Evolutionary conservation across 2,113 vertebrate genomes (phyloP), one percentile per base, ranked within the genome.

Genomic region (Cyprinodon variegatus): DNA sequence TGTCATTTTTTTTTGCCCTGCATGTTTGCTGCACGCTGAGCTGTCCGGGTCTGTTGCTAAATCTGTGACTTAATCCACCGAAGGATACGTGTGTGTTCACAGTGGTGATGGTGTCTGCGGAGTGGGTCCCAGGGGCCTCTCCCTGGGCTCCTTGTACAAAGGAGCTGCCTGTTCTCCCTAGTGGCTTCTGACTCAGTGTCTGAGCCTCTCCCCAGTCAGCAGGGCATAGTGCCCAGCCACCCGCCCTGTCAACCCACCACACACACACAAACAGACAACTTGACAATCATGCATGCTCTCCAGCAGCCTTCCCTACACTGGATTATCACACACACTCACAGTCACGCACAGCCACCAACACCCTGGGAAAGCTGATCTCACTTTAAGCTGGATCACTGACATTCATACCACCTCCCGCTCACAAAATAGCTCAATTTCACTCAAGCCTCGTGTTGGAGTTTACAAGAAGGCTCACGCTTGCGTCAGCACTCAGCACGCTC

Each of bases 131-230:
- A 76, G 77, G 67, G 63, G 74, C 84, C 74, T 72, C 80, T 88
- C 78, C 81, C 71, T 74, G 72, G 81, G 87, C 76, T 77, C 68
- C 46, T 40, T 61, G 73, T 53, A 93, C 90, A 94, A 93, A 92
- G 86, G 70, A 76, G 65, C 78, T 76, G 80, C 68, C 85, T 91
- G 89, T 92, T 92, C 86, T 90, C 87, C 78, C 83, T 68, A 66
- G 88, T 90, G 90, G 86, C 81, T 84, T 89, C 92, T 94, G 92
- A 94, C 89, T 94, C 93, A 93, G 86, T 93, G 91, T 93, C 92
- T 93, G 91, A 92, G 91, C 90, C 92, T 91, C 86, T 91, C 85
- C 90, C 68, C 84, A 88, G 90, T 90, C 85, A 89, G 86, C 88
- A 89, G 82, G 81, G 87, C 83, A 84, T 82, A 77, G 41, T 81